phyloP scores from a whole-genome alignment of 2,797 vertebrate species.

The Scolopax rusticola region DNA sequence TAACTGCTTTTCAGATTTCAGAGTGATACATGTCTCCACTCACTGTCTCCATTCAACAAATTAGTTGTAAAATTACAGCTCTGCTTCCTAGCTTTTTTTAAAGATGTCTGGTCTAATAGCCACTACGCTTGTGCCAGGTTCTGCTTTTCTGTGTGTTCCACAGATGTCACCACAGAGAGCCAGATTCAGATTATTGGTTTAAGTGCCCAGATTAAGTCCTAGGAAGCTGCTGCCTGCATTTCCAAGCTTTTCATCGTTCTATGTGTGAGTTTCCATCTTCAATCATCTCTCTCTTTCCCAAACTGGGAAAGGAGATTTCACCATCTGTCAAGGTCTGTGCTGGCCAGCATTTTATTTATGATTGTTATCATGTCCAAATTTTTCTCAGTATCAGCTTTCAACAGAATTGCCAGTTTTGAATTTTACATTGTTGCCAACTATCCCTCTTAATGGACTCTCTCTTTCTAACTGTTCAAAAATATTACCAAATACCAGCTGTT shows the following conservation, averaged over 20 bases:
- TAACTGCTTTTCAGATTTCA: neutral
- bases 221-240: neutral
- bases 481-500: neutral
- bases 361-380: neutral
- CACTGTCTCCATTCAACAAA: neutral
- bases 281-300: neutral
- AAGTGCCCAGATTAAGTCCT: neutral
- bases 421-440: neutral
- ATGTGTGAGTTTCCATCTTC: neutral
- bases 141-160: neutral
- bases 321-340: neutral
- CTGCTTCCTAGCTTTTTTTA: neutral
- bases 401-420: neutral
- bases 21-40: neutral
- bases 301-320: neutral
- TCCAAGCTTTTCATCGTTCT: neutral
- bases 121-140: neutral
- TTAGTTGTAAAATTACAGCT: neutral
- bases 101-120: neutral
- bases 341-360: neutral
- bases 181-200: neutral
- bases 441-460: neutral
- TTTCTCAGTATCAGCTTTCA: constrained; percentile 3
- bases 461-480: neutral
- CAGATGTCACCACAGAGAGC: neutral